Conservation (phyloP, 2,113 vertebrate species). For the Sminthopsis crassicaudata region DNA sequence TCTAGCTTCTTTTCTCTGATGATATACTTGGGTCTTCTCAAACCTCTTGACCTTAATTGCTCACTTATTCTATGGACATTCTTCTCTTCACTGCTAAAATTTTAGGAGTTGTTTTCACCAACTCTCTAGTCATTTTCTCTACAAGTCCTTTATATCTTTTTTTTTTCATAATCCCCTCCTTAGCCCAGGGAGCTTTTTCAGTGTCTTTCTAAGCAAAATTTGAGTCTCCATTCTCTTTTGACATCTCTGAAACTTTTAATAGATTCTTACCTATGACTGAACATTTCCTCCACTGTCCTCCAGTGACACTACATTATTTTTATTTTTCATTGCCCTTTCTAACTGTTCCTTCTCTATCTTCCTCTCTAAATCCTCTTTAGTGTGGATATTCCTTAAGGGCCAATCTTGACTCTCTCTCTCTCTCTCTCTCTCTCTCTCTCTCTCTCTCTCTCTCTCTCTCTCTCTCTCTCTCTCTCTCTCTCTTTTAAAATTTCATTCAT, state of each 20-base stretch:
- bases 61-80: not conserved
- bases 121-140: not conserved
- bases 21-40: not conserved
- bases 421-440: too few species aligned
- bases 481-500: not conserved
- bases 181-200: not conserved
- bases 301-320: not conserved
- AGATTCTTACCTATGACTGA: not conserved
- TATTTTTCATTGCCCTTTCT: not conserved
- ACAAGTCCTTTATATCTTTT: not conserved
- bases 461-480: too few species aligned
- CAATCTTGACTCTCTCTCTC: not conserved
- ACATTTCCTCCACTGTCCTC: not conserved
- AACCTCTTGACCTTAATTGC: not conserved
- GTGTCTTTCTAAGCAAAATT: not conserved
- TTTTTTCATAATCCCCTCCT: not conserved
- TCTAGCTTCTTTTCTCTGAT: not conserved
- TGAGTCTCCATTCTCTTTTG: not conserved
- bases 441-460: too few species aligned
- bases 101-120: not conserved
- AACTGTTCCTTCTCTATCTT: not conserved
- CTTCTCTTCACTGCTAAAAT: not conserved
- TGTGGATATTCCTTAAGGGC: not conserved
- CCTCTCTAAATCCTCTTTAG: not conserved
- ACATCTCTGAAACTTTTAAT: not conserved